phyloP scores from a whole-genome alignment of 2,797 vertebrate species.

The Lacerta bilineata region DNA sequence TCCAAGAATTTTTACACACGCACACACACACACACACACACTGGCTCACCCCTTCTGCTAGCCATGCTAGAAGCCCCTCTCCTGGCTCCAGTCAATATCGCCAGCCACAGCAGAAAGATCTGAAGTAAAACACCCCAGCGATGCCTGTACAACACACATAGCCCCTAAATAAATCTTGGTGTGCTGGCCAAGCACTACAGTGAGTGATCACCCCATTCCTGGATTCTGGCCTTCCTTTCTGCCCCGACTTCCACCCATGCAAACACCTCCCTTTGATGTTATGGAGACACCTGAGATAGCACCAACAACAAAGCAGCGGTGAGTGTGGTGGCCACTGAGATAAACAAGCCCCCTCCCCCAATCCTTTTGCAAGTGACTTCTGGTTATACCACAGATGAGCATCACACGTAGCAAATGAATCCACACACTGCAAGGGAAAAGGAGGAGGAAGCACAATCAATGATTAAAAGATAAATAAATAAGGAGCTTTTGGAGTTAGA shows the following conservation, averaged over 20 bases:
- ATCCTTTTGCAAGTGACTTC: conserved; percentile 23
- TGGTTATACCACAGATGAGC: conserved; percentile 30
- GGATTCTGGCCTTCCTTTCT: background rate
- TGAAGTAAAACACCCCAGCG: conserved; percentile 3
- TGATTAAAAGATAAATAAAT: background rate
- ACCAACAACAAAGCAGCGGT: conserved; percentile 23
- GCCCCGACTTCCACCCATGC: background rate
- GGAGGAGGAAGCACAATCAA: conserved; percentile 2
- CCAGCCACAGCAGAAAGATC: conserved; percentile 30
- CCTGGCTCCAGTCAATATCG: conserved; percentile 11
- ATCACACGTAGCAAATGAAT: conserved; percentile 34
- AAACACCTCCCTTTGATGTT: conserved; percentile 16
- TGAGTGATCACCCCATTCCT: background rate
- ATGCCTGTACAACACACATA: conserved; percentile 13
- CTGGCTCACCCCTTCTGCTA: background rate
- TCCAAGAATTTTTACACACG: background rate
- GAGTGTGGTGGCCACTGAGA: conserved; percentile 3
- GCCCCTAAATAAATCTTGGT: background rate
- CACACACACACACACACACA: conserved; percentile 3
- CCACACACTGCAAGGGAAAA: background rate
- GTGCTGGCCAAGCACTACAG: conserved; percentile 9
- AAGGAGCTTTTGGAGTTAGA: background rate
- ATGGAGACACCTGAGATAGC: conserved; percentile 29
- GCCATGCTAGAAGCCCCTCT: conserved; percentile 19
- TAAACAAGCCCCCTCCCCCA: background rate